A percentile compares a stretch with the other conserved stretches of the same genome.
Conservation (phyloP, 2,797 vertebrate species). For the Coilia nasus region DNA sequence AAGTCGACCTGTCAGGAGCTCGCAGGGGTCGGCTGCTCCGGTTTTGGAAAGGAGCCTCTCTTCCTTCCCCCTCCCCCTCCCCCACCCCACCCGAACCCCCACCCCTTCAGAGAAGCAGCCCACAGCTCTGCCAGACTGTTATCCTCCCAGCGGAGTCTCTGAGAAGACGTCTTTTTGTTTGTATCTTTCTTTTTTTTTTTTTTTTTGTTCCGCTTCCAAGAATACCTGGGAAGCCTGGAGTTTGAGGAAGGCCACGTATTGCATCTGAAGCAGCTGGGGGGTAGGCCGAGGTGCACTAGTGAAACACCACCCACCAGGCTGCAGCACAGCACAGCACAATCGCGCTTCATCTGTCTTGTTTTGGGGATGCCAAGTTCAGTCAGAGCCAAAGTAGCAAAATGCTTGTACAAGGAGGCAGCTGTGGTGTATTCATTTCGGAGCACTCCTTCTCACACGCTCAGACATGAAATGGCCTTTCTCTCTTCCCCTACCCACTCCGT, state of each 20-base stretch:
- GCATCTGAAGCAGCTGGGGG: slow-evolving; percentile 53
- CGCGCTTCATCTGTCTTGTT: slow-evolving; percentile 47
- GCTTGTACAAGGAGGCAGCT: slow-evolving; percentile 38
- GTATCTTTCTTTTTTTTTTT: not conserved
- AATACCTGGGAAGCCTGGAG: slow-evolving; percentile 53
- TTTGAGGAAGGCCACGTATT: slow-evolving; percentile 42
- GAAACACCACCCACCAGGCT: slow-evolving; percentile 53
- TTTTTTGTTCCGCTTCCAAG: slow-evolving; percentile 55
- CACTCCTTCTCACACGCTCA: not conserved
- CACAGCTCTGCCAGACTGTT: slow-evolving; percentile 41
- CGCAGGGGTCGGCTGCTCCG: slow-evolving; percentile 17
- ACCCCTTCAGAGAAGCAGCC: slow-evolving; percentile 33
- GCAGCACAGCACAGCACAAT: slow-evolving; percentile 43
- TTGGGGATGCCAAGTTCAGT: slow-evolving; percentile 44
- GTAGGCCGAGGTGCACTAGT: slow-evolving; percentile 47
- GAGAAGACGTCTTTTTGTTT: slow-evolving; percentile 32
- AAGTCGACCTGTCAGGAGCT: slow-evolving; percentile 23
- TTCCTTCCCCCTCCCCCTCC: not conserved
- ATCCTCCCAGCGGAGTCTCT: slow-evolving; percentile 43
- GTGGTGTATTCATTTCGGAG: slow-evolving; percentile 34
- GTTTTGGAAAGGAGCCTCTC: slow-evolving; percentile 43
- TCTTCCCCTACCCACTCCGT: not conserved
- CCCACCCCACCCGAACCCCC: not conserved
- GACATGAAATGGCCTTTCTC: not conserved
- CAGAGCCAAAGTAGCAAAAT: slow-evolving; percentile 28